phyloP scores from a whole-genome alignment of 2,888 invertebrate genomes.

The Drosophila sordidula region DNA sequence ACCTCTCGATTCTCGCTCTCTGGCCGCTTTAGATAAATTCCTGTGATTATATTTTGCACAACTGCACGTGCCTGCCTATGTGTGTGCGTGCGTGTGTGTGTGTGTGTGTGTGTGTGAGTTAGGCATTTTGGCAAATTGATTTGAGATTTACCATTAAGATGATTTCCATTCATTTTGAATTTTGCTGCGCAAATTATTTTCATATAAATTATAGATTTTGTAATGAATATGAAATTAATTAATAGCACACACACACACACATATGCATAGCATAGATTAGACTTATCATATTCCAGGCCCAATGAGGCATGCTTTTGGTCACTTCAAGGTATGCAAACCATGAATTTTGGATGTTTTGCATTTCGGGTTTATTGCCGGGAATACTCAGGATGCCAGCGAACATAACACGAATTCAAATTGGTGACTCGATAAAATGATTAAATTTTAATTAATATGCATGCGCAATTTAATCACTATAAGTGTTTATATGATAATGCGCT shows the following conservation, averaged over 20 bases:
- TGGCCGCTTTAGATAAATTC: conserved; percentile 72
- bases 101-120: conserved; percentile 26
- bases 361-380: background rate
- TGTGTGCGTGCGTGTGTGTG: conserved; percentile 10
- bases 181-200: conserved; percentile 68
- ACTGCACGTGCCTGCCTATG: conserved; percentile 60
- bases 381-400: background rate
- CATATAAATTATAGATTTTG: conserved; percentile 71
- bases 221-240: conserved; percentile 78
- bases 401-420: background rate
- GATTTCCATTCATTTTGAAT: conserved; percentile 61
- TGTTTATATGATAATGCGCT: no score
- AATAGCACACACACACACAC: conserved; percentile 27
- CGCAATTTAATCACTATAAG: background rate
- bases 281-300: conserved; percentile 14
- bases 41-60: conserved; percentile 75
- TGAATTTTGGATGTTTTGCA: conserved; percentile 4
- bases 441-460: conserved; percentile 9
- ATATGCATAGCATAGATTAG: conserved; percentile 16
- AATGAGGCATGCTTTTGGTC: conserved; percentile 30
- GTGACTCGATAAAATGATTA: conserved; percentile 14
- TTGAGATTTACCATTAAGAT: conserved; percentile 67
- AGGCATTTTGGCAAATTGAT: conserved; percentile 64
- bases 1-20: conserved; percentile 51
- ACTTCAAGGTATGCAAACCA: conserved; percentile 8